Evolutionary conservation across 2,113 vertebrate species (phyloP).

Genomic region (Entelurus aequoreus): DNA sequence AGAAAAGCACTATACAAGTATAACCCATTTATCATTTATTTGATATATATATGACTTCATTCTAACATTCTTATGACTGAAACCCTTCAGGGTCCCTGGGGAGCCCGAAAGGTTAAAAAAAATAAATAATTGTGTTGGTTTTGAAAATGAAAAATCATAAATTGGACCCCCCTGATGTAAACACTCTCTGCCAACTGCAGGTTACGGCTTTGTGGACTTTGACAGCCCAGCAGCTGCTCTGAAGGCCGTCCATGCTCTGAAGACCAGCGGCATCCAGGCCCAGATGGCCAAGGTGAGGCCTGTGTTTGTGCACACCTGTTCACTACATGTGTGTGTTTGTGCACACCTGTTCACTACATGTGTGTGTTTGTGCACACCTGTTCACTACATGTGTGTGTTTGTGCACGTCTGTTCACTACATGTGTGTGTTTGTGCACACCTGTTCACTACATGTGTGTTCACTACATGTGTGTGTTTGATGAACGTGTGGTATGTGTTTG

Average conservation of each 20-base stretch:
- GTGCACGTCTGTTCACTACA: constrained; percentile 24
- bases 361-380: constrained; percentile 3
- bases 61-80: too few relatives aligned
- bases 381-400: constrained; percentile 6
- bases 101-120: too few relatives aligned
- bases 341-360: constrained; percentile 5
- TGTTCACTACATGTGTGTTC: neutral
- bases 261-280: constrained; percentile 93
- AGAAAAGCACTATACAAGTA: too few relatives aligned
- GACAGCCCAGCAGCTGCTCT: constrained; percentile 95
- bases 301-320: neutral
- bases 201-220: constrained; percentile 98
- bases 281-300: constrained; percentile 98
- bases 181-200: constrained; percentile 65
- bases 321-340: neutral
- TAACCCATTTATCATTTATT: too few relatives aligned
- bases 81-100: too few relatives aligned
- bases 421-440: constrained; percentile 21
- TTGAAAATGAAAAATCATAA: too few relatives aligned
- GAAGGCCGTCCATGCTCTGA: constrained; percentile 95
- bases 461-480: too few relatives aligned
- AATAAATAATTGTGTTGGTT: too few relatives aligned
- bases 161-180: neutral
- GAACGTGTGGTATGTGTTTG: neutral
- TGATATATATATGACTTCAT: too few relatives aligned